Evolutionary conservation across 2,113 vertebrate genomes (phyloP).

Genomic region (Gila orcuttii): DNA sequence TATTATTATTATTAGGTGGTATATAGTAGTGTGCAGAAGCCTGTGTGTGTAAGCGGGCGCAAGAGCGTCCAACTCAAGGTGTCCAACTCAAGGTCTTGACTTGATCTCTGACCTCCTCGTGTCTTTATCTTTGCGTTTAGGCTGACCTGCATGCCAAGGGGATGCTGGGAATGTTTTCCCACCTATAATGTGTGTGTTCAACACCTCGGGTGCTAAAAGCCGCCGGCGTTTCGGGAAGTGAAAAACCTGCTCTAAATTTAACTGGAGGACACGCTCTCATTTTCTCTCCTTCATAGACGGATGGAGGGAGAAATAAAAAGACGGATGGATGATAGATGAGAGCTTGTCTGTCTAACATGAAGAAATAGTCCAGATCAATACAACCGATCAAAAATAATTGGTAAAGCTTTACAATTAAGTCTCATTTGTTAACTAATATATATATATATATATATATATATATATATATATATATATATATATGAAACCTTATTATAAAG

Average conservation of each 20-base stretch:
- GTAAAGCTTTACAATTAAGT: no score
- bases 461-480: no score
- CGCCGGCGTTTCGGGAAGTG: conserved; percentile 34
- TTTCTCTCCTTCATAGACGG: neutral
- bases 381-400: neutral
- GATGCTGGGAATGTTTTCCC: conserved; percentile 59
- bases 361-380: neutral
- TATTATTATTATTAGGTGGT: no score
- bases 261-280: conserved; percentile 50
- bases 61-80: neutral
- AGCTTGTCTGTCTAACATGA: neutral
- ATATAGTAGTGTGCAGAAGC: neutral
- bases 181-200: conserved; percentile 61
- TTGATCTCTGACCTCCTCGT: conserved; percentile 37
- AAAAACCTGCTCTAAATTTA: conserved; percentile 47
- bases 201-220: conserved; percentile 66
- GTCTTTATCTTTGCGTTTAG: neutral
- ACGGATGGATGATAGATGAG: neutral
- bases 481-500: no score
- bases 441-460: no score
- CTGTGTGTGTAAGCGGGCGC: no score
- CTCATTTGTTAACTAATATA: no score
- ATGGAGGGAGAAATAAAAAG: neutral
- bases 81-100: conserved; percentile 12
- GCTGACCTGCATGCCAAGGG: conserved; percentile 33